Base-by-base conservation (phyloP, 2,888 invertebrate species). In the Barypeithes pellucidus region DNA sequence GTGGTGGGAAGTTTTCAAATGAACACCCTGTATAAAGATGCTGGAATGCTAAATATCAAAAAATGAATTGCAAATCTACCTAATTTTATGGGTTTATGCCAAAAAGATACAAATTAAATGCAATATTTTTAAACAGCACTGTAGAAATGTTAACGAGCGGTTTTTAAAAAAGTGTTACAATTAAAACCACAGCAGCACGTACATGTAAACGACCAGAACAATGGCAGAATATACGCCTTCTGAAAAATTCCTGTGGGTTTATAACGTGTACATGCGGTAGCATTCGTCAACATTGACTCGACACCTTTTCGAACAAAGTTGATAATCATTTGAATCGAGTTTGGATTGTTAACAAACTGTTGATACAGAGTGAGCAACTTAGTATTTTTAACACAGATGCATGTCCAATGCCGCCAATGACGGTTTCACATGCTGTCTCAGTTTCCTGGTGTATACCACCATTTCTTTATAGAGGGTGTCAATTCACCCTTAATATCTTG, bases 191-290 rank as follows among this genome's bases (percentile, higher is more conserved):
- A 33, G 70, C 70, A 59, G 65, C 65, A 63, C 59, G 57, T 65
- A 65, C 63, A 71, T 71, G 70, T 36, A 39, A 63, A 71, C 62
- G 14, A 18, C 24, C 20, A 18, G 24, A 69, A 73, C 73, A 73
- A 73, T 69, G 69, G 73, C 52, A 63, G 45, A 65, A 66, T 60
- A 60, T 60, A 72, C 75, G 75, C 75, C 75, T 62, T 43, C 72
- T 63, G 50, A 72, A 72, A 72, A 75, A 75, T 72, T 72, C 72
- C 66, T 52, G 72, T 67, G 66, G 73, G 68, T 72, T 71, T 62
- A 11, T 61, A 29, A 29, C 63, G 61, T 9, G 43, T 24, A 45
- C 50, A 75, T 67, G 59, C 75, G 66, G 75, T 75, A 75, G 75
- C 75, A 60, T 72, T 72, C 63, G 62, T 67, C 72, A 63, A 67